phyloP scores from a whole-genome alignment of 2,888 invertebrate genomes.

The Coleophora deauratella region DNA sequence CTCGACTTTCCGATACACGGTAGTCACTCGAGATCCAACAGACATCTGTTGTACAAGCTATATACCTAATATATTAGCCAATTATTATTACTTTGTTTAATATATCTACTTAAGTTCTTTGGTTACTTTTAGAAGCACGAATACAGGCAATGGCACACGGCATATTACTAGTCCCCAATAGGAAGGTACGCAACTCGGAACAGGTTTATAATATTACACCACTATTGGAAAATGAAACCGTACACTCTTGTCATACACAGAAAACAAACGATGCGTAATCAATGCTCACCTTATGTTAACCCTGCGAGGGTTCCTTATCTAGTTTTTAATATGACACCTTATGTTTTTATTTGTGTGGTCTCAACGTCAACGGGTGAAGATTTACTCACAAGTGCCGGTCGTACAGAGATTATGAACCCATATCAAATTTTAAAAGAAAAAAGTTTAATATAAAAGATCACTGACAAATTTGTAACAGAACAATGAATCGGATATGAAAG shows the following conservation, averaged over 20 bases:
- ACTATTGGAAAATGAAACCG: too few species aligned
- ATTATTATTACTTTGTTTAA: too few species aligned
- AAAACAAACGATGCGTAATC: slow-evolving; percentile 24
- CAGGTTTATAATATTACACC: too few species aligned
- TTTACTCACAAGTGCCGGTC: slow-evolving; percentile 54
- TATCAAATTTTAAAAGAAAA: slow-evolving; percentile 63
- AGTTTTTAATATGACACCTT: slow-evolving; percentile 33
- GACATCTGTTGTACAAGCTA: too few species aligned
- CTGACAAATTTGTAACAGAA: slow-evolving; percentile 75
- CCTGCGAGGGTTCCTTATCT: slow-evolving; percentile 26
- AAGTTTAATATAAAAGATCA: slow-evolving; percentile 72
- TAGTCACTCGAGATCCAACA: too few species aligned
- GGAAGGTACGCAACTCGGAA: too few species aligned
- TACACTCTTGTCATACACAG: not conserved
- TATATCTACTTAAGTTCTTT: too few species aligned
- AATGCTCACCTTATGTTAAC: slow-evolving; percentile 25
- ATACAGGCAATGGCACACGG: too few species aligned
- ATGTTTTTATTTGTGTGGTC: slow-evolving; percentile 64
- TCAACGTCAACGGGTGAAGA: slow-evolving; percentile 48
- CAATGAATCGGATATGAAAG: slow-evolving; percentile 73
- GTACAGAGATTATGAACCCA: slow-evolving; percentile 63
- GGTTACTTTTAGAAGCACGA: too few species aligned
- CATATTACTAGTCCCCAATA: too few species aligned
- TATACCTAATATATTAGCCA: too few species aligned
- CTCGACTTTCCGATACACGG: too few species aligned